These are phyloP conservation scores for Lepisosteus oculatus DNA, from an alignment of 2,113 vertebrate genomes.

Conservation along the genomic window DNA sequence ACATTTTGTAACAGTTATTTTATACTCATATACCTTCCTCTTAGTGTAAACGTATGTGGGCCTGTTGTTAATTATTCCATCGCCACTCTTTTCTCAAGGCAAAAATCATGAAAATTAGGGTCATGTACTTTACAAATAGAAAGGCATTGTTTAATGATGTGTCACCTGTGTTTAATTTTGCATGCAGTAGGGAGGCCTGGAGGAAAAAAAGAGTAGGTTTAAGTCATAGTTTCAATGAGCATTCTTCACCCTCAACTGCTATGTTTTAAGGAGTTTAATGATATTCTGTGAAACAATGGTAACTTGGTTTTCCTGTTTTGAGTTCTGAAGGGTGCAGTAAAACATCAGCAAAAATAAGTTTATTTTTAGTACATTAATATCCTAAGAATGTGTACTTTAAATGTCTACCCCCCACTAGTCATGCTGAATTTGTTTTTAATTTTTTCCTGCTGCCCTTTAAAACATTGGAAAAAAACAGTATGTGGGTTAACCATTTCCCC, in stretches of 20 bases:
- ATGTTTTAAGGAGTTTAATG: conserved; percentile 8
- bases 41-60: conserved; percentile 30
- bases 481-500: too few species aligned
- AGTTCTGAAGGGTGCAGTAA: conserved; percentile 5
- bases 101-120: conserved; percentile 45
- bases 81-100: conserved; percentile 41
- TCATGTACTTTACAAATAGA: conserved; percentile 34
- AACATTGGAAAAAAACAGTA: too few species aligned
- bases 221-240: conserved; percentile 8
- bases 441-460: too few species aligned
- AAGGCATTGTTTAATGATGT: conserved; percentile 42
- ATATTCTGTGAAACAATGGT: conserved; percentile 13
- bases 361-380: conserved; percentile 4
- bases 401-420: background rate
- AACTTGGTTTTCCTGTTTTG: background rate
- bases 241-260: conserved; percentile 6
- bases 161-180: conserved; percentile 43
- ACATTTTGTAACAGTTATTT: too few species aligned
- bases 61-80: conserved; percentile 44
- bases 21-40: too few species aligned
- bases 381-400: conserved; percentile 7
- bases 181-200: conserved; percentile 36
- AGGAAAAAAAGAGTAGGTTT: conserved; percentile 5
- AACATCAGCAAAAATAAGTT: conserved; percentile 10
- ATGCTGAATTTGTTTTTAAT: too few species aligned